Evolutionary conservation across 2,888 invertebrate genomes (phyloP).

Genomic region (Helleia helle): DNA sequence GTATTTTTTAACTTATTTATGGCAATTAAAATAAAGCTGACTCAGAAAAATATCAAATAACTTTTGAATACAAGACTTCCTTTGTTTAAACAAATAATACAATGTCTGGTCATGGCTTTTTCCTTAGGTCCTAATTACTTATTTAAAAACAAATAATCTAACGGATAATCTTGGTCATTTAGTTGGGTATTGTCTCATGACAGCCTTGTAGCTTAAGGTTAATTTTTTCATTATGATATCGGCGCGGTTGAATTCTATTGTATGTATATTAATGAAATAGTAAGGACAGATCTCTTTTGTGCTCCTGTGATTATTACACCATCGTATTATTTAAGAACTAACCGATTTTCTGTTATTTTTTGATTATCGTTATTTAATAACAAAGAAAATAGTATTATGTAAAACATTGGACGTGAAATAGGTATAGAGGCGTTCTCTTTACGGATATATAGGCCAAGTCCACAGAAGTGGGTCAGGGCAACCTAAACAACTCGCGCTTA

Average conservation of each 20-base stretch:
- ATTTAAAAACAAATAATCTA: slow-evolving; percentile 10
- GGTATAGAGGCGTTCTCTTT: background rate
- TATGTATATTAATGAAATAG: background rate
- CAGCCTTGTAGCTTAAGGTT: slow-evolving; percentile 5
- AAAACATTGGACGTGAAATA: no score
- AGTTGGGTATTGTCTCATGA: slow-evolving; percentile 9
- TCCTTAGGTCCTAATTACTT: slow-evolving; percentile 9
- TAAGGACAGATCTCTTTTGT: no score
- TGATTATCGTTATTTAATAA: no score
- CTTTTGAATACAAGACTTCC: slow-evolving; percentile 9
- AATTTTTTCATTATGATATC: background rate
- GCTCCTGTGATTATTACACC: no score
- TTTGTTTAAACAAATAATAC: slow-evolving; percentile 10
- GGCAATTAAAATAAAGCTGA: no score
- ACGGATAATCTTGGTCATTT: slow-evolving; percentile 11
- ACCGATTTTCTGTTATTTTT: no score
- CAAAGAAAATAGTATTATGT: no score
- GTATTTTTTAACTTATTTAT: no score
- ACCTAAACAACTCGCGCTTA: slow-evolving; percentile 41
- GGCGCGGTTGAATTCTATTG: background rate
- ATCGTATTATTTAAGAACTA: no score
- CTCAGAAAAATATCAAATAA: background rate
- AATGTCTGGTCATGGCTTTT: slow-evolving; percentile 11
- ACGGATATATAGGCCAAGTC: slow-evolving; percentile 50
- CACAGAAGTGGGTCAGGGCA: slow-evolving; percentile 58